phyloP scores from a whole-genome alignment of 2,888 invertebrate genomes.

The Anagyrus pseudococci region DNA sequence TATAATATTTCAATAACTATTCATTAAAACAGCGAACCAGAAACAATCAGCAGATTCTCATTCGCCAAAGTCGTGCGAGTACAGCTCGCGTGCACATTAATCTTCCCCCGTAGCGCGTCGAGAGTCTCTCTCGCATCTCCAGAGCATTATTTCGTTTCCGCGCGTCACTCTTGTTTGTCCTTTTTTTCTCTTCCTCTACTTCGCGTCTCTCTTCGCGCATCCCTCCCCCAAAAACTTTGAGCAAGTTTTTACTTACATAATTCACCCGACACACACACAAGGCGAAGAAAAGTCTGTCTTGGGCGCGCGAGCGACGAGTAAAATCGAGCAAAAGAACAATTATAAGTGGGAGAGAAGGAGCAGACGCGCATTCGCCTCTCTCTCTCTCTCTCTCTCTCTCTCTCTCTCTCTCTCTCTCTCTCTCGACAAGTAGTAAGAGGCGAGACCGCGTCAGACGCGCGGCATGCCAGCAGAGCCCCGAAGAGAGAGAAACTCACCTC shows the following conservation, averaged over 20 bases:
- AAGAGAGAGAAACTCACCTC: slow-evolving; percentile 11
- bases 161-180: slow-evolving; percentile 13
- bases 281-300: slow-evolving; percentile 23
- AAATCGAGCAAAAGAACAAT: slow-evolving; percentile 35
- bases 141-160: slow-evolving; percentile 21
- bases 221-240: slow-evolving; percentile 12
- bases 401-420: no score
- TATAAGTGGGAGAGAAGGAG: slow-evolving; percentile 20
- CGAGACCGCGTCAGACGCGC: slow-evolving; percentile 21
- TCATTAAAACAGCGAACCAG: no score
- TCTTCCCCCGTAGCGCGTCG: slow-evolving; percentile 16
- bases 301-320: slow-evolving; percentile 23
- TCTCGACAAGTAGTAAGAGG: slow-evolving; percentile 27
- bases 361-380: no score
- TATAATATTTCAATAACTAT: no score
- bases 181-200: neutral
- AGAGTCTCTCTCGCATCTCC: no score
- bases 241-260: slow-evolving; percentile 36
- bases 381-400: no score
- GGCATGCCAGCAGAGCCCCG: no score
- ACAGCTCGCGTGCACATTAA: slow-evolving; percentile 10
- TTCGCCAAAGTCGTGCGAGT: no score
- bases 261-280: slow-evolving; percentile 23
- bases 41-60: no score
- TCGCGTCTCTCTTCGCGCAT: neutral